Evolutionary conservation across 2,113 vertebrate species (phyloP), one percentile per base, ranked within the genome.

Genomic region (Semicossyphus pulcher): DNA sequence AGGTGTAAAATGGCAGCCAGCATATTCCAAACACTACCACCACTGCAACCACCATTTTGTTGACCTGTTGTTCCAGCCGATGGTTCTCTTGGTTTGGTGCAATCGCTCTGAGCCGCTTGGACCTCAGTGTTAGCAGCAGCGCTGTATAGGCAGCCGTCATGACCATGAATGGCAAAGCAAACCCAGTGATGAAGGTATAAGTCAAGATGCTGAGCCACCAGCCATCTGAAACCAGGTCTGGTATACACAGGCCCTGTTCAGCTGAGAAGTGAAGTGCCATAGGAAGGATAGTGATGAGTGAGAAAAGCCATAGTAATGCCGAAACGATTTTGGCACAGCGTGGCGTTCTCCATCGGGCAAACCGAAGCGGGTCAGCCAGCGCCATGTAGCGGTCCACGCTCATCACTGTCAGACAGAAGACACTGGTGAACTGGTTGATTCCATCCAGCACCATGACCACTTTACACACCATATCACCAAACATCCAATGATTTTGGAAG

Each of bases 361-460:
- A 92, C 11, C 89, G 86, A 0, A 94, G 66, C 0, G 94, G 93
- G 21, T 92, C 51, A 0, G 79, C 86, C 25, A 94, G 86, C 0
- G 89, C 93, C 93, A 94, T 84, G 82, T 91, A 94, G 20, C 94
- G 93, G 66, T 95, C 94, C 0, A 95, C 18, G 36, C 94, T 94
- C 94, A 94, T 94, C 26, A 72, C 89, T 0, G 93, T 94, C 26
- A 94, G 81, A n/a, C 93, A 94, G 81, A 93, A 94, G 28, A 94
- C 89, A 4, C 94, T 94, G 26, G 94, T 94, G 86, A 94, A 94
- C 80, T 95, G 94, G 89, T 95, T 95, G 72, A 94, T 90, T 60
- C 93, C 93, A 0, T 94, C 94, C 39, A 95, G 83, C 16, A 94
- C 86, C 90, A 94, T 93, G 12, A 94, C 89, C n/a, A 88, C 73